Base-by-base conservation (phyloP, 2,888 invertebrate species). In the Metalampra italica region DNA sequence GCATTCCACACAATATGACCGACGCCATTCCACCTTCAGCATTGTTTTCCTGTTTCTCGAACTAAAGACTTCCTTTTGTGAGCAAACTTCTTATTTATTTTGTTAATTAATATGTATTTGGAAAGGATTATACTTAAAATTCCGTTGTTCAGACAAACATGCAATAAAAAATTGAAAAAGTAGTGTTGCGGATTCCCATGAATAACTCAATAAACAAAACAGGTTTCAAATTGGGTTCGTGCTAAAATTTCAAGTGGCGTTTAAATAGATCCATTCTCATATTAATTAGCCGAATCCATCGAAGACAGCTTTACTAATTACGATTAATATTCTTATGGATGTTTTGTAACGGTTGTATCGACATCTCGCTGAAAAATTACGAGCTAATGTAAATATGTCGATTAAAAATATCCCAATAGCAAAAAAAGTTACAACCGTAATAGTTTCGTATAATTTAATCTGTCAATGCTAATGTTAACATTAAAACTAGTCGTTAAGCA, bases 41-140 rank as follows among this genome's bases (percentile, higher is more conserved):
- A 75, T 82, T 82, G 79, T 82, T 75, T 78, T 75, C 66, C 59
- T 55, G 53, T 61, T 65, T 63, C 39, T 39, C 52, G 53, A 56
- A 60, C 60, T 62, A 55, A 57, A 59, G 54, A 53, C 51, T 50
- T 51, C 49, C 53, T 59, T 61, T 51, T 49, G 47, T 45, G n/a
- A n/a, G n/a, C n/a, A 30, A 30, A 43, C 29, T 30, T 40, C 32
- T 42, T 36, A 12, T 46, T 38, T 22, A 47, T 30, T 42, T 38
- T 38, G 36, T 43, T 38, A 47, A 47, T 47, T 47, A 47, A 47
- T 47, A 43, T 38, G 38, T 22, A 47, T 47, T 43, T 43, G 37
- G 39, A 41, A 43, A 34, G 36, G 22, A n/a, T n/a, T 40, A 46
- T 39, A 30, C 29, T n/a, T 36, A 15, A 34, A 44, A 44, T 22